A percentile compares a stretch with the other conserved stretches of the same genome.
These are phyloP conservation scores for Syngnathus rostellatus DNA, from an alignment of 2,797 vertebrate genomes.

Conservation along the genomic window DNA sequence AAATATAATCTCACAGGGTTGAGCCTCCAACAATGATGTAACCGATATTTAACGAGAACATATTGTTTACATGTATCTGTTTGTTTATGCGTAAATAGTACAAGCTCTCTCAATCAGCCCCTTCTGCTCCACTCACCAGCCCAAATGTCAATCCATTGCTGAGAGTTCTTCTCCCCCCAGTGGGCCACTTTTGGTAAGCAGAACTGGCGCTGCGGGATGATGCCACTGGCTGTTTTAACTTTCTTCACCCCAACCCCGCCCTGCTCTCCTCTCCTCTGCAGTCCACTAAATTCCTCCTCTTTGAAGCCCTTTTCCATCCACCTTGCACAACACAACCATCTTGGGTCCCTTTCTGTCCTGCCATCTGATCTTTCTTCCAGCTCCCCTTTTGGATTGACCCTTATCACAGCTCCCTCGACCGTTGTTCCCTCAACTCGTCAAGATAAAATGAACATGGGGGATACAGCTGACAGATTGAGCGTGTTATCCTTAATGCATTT, in stretches of 20 bases:
- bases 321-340: background rate
- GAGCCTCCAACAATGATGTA: too few species aligned
- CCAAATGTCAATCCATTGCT: conserved; percentile 24
- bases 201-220: too few species aligned
- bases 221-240: too few species aligned
- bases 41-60: background rate
- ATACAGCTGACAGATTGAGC: background rate
- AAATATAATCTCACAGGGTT: too few species aligned
- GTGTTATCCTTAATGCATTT: background rate
- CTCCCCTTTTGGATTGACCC: background rate
- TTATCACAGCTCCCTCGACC: background rate
- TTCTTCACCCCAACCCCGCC: background rate
- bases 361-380: conserved; percentile 5
- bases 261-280: background rate
- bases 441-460: background rate
- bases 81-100: background rate
- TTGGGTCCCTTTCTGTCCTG: background rate
- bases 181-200: too few species aligned
- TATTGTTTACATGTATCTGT: background rate
- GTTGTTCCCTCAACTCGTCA: background rate
- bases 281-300: conserved; percentile 2
- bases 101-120: conserved; percentile 10
- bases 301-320: background rate
- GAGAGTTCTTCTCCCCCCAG: conserved; percentile 11
- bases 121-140: conserved; percentile 18